Base-by-base conservation (phyloP, 2,113 vertebrate species). In the Elaphurus davidianus region DNA sequence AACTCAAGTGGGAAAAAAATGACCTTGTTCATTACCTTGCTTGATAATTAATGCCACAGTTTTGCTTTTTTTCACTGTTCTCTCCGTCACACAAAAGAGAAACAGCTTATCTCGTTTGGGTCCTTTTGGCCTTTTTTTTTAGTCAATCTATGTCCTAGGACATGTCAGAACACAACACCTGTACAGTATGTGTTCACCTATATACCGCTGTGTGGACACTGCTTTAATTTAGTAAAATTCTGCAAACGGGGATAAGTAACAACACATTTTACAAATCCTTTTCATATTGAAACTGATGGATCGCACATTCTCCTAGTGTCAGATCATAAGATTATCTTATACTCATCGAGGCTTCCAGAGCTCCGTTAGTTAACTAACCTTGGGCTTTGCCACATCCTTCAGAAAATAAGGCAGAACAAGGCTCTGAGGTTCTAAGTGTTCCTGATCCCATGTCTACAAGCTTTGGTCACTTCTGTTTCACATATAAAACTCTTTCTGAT, bases 101-200 rank as follows among this genome's bases (percentile, higher is more conserved):
- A 86, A 60, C 43, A 17, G 40, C 16, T 36, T 17, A 36, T 19
- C 25, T 84, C 47, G n/a, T 28, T 54, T 52, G 14, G 25, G 28
- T 43, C 30, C 25, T 17, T 27, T 50, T n/a, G 23, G n/a, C 52
- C 67, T 71, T 71, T 15, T n/a, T 50, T 19, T 11, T 36, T 6
- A 71, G 13, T 36, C 28, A 87, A 33, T 40, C 62, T 78, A 14
- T 0, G 3, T 54, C 33, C 28, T 47, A 57, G 27, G 52, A 27
- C 9, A 28, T 7, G 3, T 47, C 21, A n/a, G 16, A 28, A 43
- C 7, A 60, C 25, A n/a, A 76, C 52, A 13, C 3, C 11, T 25
- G 0, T 6, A 19, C 0, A 6, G 6, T 19, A 2, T 16, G 6
- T 28, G 6, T 10, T 43, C 57, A 23, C 19, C 60, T 25, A 12